phyloP scores from a whole-genome alignment of 2,888 invertebrate genomes.

The Apoderus coryli region DNA sequence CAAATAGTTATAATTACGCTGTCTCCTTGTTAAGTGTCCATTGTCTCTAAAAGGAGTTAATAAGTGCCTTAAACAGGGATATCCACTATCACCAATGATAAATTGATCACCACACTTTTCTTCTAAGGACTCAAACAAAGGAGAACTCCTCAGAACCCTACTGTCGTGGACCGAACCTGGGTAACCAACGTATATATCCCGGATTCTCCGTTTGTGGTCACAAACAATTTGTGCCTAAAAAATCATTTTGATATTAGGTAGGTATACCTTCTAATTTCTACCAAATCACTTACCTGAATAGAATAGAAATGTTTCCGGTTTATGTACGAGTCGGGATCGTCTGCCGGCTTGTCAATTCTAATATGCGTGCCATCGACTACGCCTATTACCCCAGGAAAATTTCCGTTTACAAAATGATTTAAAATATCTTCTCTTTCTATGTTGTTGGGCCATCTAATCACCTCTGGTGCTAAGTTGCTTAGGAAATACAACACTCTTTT shows the following conservation, averaged over 20 bases:
- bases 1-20: slow-evolving; percentile 5
- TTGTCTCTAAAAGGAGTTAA: slow-evolving; percentile 7
- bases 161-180: slow-evolving; percentile 15
- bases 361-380: slow-evolving; percentile 11
- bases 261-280: background rate
- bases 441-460: slow-evolving; percentile 7
- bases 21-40: slow-evolving; percentile 1
- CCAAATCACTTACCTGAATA: slow-evolving; percentile 9
- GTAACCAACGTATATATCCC: slow-evolving; percentile 12
- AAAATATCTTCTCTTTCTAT: background rate
- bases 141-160: slow-evolving; percentile 5
- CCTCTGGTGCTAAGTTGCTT: slow-evolving; percentile 3
- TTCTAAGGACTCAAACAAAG: slow-evolving; percentile 1
- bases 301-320: slow-evolving; percentile 10
- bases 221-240: slow-evolving; percentile 8
- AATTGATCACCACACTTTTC: slow-evolving; percentile 8
- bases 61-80: slow-evolving; percentile 7
- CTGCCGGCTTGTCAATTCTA: slow-evolving; percentile 9
- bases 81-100: slow-evolving; percentile 6
- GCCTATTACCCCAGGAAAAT: slow-evolving; percentile 13
- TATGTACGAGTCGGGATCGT: slow-evolving; percentile 9
- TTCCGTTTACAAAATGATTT: slow-evolving; percentile 1
- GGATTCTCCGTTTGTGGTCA: slow-evolving; percentile 5
- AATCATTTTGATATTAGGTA: background rate
- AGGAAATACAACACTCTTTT: background rate